Evolutionary conservation across 2,113 vertebrate genomes (phyloP).

Genomic region (Hydropotes inermis): DNA sequence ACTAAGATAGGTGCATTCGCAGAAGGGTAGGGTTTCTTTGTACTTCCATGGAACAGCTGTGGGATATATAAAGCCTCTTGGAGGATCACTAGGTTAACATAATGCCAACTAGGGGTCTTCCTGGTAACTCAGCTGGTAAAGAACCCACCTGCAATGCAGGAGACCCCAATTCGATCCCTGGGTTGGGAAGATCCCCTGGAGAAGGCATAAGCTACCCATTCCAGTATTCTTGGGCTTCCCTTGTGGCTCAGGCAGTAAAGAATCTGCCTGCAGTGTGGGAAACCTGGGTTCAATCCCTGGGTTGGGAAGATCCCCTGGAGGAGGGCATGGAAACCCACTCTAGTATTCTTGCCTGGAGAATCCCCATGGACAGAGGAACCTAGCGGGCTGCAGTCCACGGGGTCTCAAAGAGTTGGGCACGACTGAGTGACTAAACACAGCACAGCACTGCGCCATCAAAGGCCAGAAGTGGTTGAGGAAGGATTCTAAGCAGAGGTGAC

Average conservation of each 20-base stretch:
- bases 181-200: background rate
- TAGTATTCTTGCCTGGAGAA: background rate
- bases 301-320: background rate
- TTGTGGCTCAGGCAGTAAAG: background rate
- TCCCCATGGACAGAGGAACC: background rate
- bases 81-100: background rate
- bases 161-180: background rate
- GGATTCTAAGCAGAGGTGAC: background rate
- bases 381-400: background rate
- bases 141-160: background rate
- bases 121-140: background rate
- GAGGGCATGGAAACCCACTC: background rate
- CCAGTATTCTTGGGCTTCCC: background rate
- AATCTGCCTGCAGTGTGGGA: background rate
- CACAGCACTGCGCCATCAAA: background rate
- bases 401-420: accelerated
- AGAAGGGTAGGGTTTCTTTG: background rate
- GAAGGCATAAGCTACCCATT: background rate
- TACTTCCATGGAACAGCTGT: background rate
- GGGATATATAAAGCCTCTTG: background rate
- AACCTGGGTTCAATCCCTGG: background rate
- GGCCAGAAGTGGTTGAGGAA: background rate
- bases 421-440: background rate
- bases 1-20: background rate
- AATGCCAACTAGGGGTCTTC: background rate